Conservation (phyloP, 2,888 invertebrate species). For the Mellilla xanthometata region DNA sequence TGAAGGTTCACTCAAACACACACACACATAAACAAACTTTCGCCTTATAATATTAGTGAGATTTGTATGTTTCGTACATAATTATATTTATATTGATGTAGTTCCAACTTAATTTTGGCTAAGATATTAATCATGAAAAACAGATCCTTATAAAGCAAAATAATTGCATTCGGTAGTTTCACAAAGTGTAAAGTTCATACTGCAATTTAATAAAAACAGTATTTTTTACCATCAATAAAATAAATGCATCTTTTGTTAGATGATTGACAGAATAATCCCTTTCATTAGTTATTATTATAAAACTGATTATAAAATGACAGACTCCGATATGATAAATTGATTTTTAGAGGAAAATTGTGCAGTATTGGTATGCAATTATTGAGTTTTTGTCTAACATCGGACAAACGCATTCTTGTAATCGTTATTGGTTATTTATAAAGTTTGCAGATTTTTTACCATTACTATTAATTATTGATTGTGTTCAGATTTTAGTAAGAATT, state of each 20-base stretch:
- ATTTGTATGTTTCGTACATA: too few species aligned
- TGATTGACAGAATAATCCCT: slow-evolving; percentile 31
- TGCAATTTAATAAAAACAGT: slow-evolving; percentile 17
- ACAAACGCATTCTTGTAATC: not conserved
- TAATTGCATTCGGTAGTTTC: slow-evolving; percentile 22
- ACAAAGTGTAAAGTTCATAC: slow-evolving; percentile 15
- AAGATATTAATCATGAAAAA: not conserved
- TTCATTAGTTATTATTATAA: slow-evolving; percentile 25
- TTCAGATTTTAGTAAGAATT: too few species aligned
- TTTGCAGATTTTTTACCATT: too few species aligned
- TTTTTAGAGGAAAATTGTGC: slow-evolving; percentile 19
- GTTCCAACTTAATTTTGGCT: too few species aligned
- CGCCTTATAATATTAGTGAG: too few species aligned
- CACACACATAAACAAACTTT: too few species aligned
- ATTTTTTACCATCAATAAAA: slow-evolving; percentile 24
- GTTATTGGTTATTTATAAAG: too few species aligned
- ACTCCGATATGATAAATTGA: slow-evolving; percentile 24
- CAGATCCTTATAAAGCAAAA: slow-evolving; percentile 8
- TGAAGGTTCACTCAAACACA: too few species aligned
- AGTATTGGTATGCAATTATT: slow-evolving; percentile 1
- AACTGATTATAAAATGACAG: slow-evolving; percentile 16
- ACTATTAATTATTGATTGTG: too few species aligned
- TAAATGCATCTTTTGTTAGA: slow-evolving; percentile 6
- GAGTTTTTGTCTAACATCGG: slow-evolving; percentile 7
- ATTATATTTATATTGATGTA: too few species aligned